Evolutionary conservation across 2,113 vertebrate genomes (phyloP).

Genomic region (Platichthys stellatus): DNA sequence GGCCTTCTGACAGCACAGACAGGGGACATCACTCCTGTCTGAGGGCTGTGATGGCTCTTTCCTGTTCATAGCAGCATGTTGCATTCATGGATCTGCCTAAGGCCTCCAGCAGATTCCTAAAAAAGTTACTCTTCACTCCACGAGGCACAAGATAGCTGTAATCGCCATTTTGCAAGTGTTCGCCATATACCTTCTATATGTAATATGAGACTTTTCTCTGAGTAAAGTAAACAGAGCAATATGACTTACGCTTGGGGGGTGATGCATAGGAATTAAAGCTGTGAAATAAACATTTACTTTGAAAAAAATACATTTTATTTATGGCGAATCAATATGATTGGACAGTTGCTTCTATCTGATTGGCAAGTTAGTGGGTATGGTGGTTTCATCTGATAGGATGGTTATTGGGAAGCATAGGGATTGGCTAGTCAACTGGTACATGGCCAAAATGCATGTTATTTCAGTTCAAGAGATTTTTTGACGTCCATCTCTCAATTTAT

Average conservation of each 20-base stretch:
- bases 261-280: neutral
- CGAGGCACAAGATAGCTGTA: too few relatives aligned
- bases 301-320: too few relatives aligned
- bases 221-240: neutral
- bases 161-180: too few relatives aligned
- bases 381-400: neutral
- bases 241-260: neutral
- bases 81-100: neutral
- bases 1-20: slow-evolving; percentile 27
- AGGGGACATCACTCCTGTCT: slow-evolving; percentile 29
- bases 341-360: neutral
- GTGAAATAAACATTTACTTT: too few relatives aligned
- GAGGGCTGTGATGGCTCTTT: neutral
- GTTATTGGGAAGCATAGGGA: neutral
- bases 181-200: too few relatives aligned
- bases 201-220: too few relatives aligned
- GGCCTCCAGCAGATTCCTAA: too few relatives aligned
- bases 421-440: neutral
- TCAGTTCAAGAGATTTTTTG: neutral
- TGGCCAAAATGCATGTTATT: neutral
- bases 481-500: too few relatives aligned
- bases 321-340: too few relatives aligned
- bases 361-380: neutral
- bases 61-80: neutral
- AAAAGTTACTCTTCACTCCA: too few relatives aligned